Evolutionary conservation across 2,797 vertebrate species (phyloP).

Genomic region (Clamator glandarius): DNA sequence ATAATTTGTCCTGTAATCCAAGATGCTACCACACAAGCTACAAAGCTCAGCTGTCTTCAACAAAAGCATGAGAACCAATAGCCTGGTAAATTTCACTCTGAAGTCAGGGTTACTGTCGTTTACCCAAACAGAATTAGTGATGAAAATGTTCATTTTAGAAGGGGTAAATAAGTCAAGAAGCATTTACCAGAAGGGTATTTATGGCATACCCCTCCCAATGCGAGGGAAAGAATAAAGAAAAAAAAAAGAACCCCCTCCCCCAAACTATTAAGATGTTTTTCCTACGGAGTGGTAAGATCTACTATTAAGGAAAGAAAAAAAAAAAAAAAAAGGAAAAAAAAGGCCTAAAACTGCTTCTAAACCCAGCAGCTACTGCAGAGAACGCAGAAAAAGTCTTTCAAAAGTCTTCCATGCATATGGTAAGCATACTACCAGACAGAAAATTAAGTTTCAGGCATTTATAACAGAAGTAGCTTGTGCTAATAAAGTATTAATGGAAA

Average conservation of each 20-base stretch:
- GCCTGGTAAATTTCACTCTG: neutral
- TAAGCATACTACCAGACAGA: neutral
- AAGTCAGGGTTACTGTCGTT: neutral
- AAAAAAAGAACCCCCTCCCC: neutral
- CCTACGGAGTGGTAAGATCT: neutral
- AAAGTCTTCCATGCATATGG: neutral
- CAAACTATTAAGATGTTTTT: neutral
- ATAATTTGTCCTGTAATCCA: neutral
- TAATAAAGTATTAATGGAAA: slow-evolving; percentile 53
- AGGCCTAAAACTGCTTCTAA: neutral
- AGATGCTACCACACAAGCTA: neutral
- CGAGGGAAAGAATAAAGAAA: accelerated
- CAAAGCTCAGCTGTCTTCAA: neutral
- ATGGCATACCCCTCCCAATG: neutral
- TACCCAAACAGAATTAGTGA: neutral
- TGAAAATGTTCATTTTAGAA: neutral
- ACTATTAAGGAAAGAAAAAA: neutral
- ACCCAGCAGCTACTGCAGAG: neutral
- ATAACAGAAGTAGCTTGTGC: neutral
- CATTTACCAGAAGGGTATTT: neutral
- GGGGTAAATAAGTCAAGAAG: neutral
- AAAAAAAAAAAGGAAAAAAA: too few species aligned
- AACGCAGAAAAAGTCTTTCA: neutral
- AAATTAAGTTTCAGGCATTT: slow-evolving; percentile 5
- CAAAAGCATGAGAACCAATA: neutral